Evolutionary conservation across 2,797 vertebrate genomes (phyloP).

Genomic region (Galagoides demidoff): DNA sequence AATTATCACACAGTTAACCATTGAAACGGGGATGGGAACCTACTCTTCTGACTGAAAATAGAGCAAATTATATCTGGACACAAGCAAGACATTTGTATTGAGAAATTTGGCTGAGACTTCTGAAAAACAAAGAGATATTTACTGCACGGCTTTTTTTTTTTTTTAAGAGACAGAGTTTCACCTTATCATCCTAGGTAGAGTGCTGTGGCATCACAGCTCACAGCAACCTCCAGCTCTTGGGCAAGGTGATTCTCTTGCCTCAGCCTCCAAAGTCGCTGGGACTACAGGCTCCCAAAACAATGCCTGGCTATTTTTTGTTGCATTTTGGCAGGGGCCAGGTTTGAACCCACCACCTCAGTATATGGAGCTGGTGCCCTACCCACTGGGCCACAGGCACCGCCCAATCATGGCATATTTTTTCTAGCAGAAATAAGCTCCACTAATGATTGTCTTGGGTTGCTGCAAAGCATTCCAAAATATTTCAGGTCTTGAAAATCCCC

Average conservation of each 20-base stretch:
- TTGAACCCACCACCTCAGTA: too few species aligned
- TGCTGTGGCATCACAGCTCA: too few species aligned
- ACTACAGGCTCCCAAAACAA: too few species aligned
- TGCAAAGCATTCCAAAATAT: not conserved
- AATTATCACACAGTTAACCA: not conserved
- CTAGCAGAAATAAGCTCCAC: not conserved
- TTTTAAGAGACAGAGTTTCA: too few species aligned
- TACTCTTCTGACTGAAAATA: not conserved
- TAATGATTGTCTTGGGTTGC: not conserved
- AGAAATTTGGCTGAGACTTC: not conserved
- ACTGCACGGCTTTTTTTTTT: not conserved
- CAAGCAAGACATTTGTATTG: not conserved
- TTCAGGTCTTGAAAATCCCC: not conserved
- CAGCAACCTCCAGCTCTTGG: too few species aligned
- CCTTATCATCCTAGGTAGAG: too few species aligned
- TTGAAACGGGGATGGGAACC: not conserved
- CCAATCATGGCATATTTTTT: not conserved
- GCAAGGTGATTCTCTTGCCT: too few species aligned
- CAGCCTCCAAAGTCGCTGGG: too few species aligned
- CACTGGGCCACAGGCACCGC: too few species aligned
- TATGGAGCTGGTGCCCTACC: too few species aligned
- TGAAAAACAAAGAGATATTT: not conserved
- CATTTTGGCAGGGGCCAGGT: too few species aligned
- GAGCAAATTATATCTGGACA: not conserved
- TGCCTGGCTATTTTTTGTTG: too few species aligned